Conservation (phyloP, 2,888 invertebrate species). For the Hirtodrosophila alboralis region DNA sequence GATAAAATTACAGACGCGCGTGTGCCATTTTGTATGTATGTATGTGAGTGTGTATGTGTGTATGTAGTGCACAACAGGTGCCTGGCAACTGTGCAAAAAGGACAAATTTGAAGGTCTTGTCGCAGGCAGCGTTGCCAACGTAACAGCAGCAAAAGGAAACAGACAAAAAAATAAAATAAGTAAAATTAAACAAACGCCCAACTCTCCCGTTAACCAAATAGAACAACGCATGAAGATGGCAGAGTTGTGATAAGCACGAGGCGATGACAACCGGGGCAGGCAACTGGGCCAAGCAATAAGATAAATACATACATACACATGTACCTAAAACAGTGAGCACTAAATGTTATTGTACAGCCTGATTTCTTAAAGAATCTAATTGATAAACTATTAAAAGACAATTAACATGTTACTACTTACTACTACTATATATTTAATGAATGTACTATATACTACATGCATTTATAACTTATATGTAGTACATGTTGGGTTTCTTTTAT, state of each 20-base stretch:
- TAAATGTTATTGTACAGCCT: no score
- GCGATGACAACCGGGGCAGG: constrained; percentile 17
- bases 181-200: constrained; percentile 16
- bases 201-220: constrained; percentile 35
- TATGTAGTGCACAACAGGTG: constrained; percentile 67
- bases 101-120: constrained; percentile 71
- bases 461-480: no score
- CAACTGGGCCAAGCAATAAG: constrained; percentile 40
- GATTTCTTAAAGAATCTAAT: no score
- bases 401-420: no score
- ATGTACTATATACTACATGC: no score
- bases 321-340: neutral
- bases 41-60: neutral
- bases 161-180: constrained; percentile 14
- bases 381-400: no score
- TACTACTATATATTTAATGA: no score
- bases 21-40: constrained; percentile 2
- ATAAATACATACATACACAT: constrained; percentile 7
- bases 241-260: constrained; percentile 54
- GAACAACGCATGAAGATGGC: constrained; percentile 33
- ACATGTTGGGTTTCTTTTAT: no score
- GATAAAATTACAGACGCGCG: constrained; percentile 39
- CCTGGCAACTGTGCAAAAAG: constrained; percentile 78
- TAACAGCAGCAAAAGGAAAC: constrained; percentile 33
- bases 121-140: constrained; percentile 43